Base-by-base conservation (phyloP, 2,888 invertebrate genomes). In the Meta bourneti region DNA sequence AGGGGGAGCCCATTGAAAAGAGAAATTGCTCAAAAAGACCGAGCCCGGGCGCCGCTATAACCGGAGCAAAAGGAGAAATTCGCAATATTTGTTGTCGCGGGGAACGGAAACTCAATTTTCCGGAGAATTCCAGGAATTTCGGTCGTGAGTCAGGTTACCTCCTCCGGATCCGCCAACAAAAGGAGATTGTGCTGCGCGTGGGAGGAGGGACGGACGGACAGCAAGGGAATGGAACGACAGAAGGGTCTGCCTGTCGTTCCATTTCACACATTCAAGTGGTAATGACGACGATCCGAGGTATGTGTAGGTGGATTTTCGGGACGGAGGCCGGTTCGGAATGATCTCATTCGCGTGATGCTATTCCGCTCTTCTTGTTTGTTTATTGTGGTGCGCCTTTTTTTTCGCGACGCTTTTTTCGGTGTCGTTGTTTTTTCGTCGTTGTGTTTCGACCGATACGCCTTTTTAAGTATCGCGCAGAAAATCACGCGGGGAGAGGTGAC, bases 41-140 rank as follows among this genome's bases (percentile, higher is more conserved):
- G 86, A 75, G 85, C 20, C n/a, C 49, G 20, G 54, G 54, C 72
- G 19, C 69, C 20, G 52, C 48, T 71, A 86, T 85, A 91, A 86
- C 78, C 81, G 82, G 87, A 84, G 91, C 88, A 92, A 92, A 92
- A 92, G 84, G 91, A 92, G 91, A 89, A 88, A 92, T 88, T 83
- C 91, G 79, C 83, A 79, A 92, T 88, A 92, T 92, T 89, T 92
- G 91, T 89, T 92, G 91, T 92, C 91, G 86, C 19, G 91, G 83
- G 61, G 16, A 78, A 82, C 78, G 88, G 91, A 92, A 92, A 92
- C 91, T 92, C 91, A 92, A 92, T 92, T 92, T 92, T 78, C 91
- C 77, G 88, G 88, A 84, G 91, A 92, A 92, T 92, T 69, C 79
- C 80, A 79, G 89, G 91, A 92, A 92, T 92, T 83, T 71, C 61